Conservation (phyloP, 2,888 invertebrate genomes). For the Hypercompe scribonia region DNA sequence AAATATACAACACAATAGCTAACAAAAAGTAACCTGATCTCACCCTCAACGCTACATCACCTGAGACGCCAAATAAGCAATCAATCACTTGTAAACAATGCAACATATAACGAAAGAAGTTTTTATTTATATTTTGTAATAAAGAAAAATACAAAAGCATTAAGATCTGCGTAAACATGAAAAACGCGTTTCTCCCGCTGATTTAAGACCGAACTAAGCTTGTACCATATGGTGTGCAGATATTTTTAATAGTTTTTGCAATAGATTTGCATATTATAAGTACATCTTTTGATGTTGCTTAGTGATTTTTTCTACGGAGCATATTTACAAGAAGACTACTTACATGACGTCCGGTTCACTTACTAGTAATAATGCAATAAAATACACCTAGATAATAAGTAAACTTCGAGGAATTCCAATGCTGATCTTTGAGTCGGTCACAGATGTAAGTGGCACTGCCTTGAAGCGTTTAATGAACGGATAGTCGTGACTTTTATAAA, state of each 20-base stretch:
- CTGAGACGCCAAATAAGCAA: conserved; percentile 15
- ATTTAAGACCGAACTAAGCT: neutral
- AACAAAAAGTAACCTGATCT: conserved; percentile 41
- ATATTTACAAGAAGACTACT: neutral
- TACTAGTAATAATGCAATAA: no score
- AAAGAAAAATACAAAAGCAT: neutral
- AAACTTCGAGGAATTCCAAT: neutral
- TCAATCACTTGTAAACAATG: conserved; percentile 27
- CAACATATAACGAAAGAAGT: conserved; percentile 21
- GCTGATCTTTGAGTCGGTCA: neutral
- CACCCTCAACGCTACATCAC: conserved; percentile 32
- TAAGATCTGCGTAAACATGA: neutral
- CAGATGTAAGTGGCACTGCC: neutral
- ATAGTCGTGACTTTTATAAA: neutral
- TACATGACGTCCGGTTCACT: neutral
- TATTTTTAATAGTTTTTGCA: neutral
- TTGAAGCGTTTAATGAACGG: neutral
- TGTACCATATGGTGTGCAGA: neutral
- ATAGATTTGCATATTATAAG: neutral
- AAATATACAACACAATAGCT: conserved; percentile 38
- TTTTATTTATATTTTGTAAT: conserved; percentile 10
- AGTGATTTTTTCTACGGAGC: neutral
- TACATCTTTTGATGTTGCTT: neutral
- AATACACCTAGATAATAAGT: neutral
- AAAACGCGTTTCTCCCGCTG: neutral